phyloP scores from a whole-genome alignment of 2,888 invertebrate genomes.

The Tetropium fuscum region DNA sequence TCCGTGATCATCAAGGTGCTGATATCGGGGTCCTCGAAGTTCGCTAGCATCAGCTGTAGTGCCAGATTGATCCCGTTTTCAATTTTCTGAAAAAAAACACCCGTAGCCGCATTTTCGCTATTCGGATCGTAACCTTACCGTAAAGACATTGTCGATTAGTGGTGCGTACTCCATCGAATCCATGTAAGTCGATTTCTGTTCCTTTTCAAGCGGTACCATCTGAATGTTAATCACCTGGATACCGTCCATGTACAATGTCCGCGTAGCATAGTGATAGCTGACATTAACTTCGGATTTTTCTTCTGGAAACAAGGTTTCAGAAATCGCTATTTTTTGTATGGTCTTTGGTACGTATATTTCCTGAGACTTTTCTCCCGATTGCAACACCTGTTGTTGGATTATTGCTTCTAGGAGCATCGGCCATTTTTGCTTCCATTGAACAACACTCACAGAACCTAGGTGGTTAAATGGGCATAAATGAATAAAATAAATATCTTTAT shows the following conservation, averaged over 20 bases:
- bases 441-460: slow-evolving; percentile 51
- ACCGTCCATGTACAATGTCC: slow-evolving; percentile 55
- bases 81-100: slow-evolving; percentile 52
- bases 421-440: slow-evolving; percentile 74
- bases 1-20: slow-evolving; percentile 58
- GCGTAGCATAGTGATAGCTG: slow-evolving; percentile 58
- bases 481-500: background rate
- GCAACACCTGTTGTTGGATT: slow-evolving; percentile 81
- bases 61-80: slow-evolving; percentile 58
- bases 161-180: slow-evolving; percentile 58
- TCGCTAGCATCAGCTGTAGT: slow-evolving; percentile 55
- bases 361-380: slow-evolving; percentile 72
- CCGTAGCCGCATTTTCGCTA: background rate
- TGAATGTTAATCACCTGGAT: slow-evolving; percentile 58
- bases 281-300: slow-evolving; percentile 54
- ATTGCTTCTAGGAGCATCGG: slow-evolving; percentile 90
- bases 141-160: slow-evolving; percentile 42
- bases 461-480: background rate
- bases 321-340: slow-evolving; percentile 69
- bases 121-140: slow-evolving; percentile 40
- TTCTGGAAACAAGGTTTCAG: slow-evolving; percentile 51
- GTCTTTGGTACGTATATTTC: slow-evolving; percentile 78
- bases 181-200: slow-evolving; percentile 51
- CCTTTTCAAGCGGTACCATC: slow-evolving; percentile 49
- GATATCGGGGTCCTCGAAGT: slow-evolving; percentile 52